Conservation (phyloP, 2,888 invertebrate species). For the Apotomis capreana region DNA sequence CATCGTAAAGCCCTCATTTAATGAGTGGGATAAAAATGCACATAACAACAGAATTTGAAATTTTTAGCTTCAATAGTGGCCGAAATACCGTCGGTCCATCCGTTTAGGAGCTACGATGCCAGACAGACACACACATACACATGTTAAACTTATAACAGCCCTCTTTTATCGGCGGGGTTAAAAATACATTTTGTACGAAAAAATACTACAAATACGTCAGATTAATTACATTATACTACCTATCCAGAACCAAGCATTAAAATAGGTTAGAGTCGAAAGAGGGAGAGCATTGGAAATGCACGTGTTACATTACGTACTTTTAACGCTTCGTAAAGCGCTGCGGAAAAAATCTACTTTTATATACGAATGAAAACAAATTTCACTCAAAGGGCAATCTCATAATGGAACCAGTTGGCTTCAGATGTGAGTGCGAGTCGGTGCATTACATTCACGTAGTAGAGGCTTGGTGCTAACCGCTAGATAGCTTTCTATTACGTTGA, state of each 20-base stretch:
- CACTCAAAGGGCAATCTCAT: constrained; percentile 79
- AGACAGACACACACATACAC: too few species aligned
- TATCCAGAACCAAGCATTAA: constrained; percentile 33
- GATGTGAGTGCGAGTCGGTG: constrained; percentile 64
- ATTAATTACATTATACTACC: constrained; percentile 16
- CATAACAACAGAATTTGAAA: too few species aligned
- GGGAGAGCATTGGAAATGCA: constrained; percentile 44
- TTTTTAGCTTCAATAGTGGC: too few species aligned
- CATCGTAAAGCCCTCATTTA: too few species aligned
- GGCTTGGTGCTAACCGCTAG: constrained; percentile 64
- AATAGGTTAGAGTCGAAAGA: constrained; percentile 29
- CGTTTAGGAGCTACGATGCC: too few species aligned
- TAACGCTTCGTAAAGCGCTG: constrained; percentile 60
- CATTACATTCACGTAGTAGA: constrained; percentile 62
- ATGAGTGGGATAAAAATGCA: too few species aligned
- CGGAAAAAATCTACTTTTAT: constrained; percentile 67
- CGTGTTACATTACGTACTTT: constrained; percentile 54
- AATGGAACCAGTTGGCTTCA: constrained; percentile 74
- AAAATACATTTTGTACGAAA: background rate
- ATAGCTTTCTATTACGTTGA: constrained; percentile 62
- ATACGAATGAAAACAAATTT: constrained; percentile 75
- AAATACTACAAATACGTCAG: background rate
- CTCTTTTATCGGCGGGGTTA: too few species aligned
- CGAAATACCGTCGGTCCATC: too few species aligned
- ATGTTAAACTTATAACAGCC: too few species aligned